Evolutionary conservation across 2,888 invertebrate genomes (phyloP).

Genomic region (Odontomyia ornata): DNA sequence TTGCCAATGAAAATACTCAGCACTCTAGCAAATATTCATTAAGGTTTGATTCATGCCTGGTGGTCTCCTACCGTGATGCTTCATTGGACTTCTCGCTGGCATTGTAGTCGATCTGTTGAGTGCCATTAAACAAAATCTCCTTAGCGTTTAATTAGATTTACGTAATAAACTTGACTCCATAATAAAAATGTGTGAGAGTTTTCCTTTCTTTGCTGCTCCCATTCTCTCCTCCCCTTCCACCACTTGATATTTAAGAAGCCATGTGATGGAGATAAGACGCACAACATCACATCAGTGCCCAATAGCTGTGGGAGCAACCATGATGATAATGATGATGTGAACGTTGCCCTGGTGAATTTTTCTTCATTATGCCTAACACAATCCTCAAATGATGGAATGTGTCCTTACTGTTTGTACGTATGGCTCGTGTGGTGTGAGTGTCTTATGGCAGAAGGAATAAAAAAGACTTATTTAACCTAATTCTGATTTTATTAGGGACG

Average conservation of each 20-base stretch:
- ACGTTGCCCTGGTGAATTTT: slow-evolving; percentile 27
- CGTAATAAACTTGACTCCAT: slow-evolving; percentile 41
- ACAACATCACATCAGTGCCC: neutral
- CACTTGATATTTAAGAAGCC: neutral
- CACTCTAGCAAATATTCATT: slow-evolving; percentile 32
- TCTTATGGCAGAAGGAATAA: neutral
- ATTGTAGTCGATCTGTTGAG: slow-evolving; percentile 34
- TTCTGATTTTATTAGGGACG: neutral
- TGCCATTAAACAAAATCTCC: slow-evolving; percentile 42
- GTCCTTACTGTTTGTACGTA: neutral
- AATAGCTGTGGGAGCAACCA: neutral
- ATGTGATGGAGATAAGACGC: slow-evolving; percentile 19
- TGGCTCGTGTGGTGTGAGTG: neutral
- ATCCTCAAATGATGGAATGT: neutral
- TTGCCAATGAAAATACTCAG: no score
- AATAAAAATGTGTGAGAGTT: slow-evolving; percentile 38
- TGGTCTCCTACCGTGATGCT: neutral
- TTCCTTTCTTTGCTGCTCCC: neutral
- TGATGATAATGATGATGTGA: slow-evolving; percentile 12
- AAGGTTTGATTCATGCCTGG: slow-evolving; percentile 25
- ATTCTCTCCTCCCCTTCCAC: neutral
- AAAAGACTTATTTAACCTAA: slow-evolving; percentile 13
- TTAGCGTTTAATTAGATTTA: slow-evolving; percentile 43
- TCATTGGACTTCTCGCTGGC: neutral
- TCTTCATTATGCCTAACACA: slow-evolving; percentile 24